Evolutionary conservation across 2,113 vertebrate genomes (phyloP).

Genomic region (Excalfactoria chinensis): DNA sequence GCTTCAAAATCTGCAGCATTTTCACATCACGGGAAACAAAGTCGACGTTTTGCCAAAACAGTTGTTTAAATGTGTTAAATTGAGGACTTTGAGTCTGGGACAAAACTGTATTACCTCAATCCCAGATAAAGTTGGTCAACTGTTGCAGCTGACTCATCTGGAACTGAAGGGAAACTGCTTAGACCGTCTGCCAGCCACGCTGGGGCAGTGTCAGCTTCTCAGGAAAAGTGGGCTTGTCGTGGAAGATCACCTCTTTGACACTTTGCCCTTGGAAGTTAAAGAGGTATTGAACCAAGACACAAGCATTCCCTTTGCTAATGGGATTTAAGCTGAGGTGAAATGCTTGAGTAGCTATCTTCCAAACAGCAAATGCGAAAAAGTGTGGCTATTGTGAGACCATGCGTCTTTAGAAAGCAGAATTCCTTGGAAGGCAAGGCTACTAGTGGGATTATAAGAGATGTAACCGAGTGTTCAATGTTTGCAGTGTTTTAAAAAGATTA

Average conservation of each 20-base stretch:
- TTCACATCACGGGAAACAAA: slow-evolving; percentile 93
- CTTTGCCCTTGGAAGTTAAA: slow-evolving; percentile 92
- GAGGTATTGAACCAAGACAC: slow-evolving; percentile 94
- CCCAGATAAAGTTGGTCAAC: slow-evolving; percentile 92
- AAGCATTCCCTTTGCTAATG: slow-evolving; percentile 87
- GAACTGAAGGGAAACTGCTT: slow-evolving; percentile 97
- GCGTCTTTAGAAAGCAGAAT: slow-evolving; percentile 71
- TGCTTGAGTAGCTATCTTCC: slow-evolving; percentile 45
- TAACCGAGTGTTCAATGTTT: slow-evolving; percentile 73
- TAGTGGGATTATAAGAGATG: slow-evolving; percentile 69
- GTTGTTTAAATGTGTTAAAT: slow-evolving; percentile 93
- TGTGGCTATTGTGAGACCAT: slow-evolving; percentile 53
- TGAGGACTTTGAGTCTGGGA: slow-evolving; percentile 92
- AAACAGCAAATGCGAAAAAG: slow-evolving; percentile 50
- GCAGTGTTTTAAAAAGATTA: slow-evolving; percentile 79
- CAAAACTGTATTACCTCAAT: slow-evolving; percentile 91
- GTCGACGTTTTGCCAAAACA: slow-evolving; percentile 93
- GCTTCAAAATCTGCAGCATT: slow-evolving; percentile 95
- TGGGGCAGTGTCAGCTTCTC: slow-evolving; percentile 90
- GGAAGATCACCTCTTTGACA: slow-evolving; percentile 97
- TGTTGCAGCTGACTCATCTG: slow-evolving; percentile 91
- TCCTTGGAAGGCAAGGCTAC: slow-evolving; percentile 58
- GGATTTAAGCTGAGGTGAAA: slow-evolving; percentile 77
- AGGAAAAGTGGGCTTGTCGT: slow-evolving; percentile 89
- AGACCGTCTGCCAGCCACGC: slow-evolving; percentile 90